Conservation (phyloP, 2,797 vertebrate genomes). For the Typhlichthys subterraneus region DNA sequence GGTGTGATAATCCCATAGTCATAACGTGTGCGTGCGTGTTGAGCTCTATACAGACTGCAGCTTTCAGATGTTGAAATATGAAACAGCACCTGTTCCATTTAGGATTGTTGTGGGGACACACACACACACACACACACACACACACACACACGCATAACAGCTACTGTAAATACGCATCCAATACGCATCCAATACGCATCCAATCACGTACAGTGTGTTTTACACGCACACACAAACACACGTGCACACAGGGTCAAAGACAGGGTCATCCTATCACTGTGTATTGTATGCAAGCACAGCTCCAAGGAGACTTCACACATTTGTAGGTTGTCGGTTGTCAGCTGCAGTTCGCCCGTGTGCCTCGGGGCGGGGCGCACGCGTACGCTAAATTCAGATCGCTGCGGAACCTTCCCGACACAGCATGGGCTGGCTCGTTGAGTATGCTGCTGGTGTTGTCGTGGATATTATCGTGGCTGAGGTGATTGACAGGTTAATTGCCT, state of each 20-base stretch:
- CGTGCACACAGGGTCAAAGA: not conserved
- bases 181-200: not conserved
- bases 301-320: conserved; percentile 33
- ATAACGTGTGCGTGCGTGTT: conserved; percentile 10
- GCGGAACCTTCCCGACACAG: conserved; percentile 25
- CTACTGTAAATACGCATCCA: not conserved
- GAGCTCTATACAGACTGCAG: conserved; percentile 20
- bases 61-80: conserved; percentile 43
- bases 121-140: conserved; percentile 2
- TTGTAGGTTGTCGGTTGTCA: conserved; percentile 40
- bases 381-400: conserved; percentile 52
- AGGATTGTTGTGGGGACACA: not conserved
- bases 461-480: not conserved
- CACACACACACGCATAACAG: not conserved
- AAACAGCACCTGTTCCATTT: conserved; percentile 37
- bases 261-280: conserved; percentile 22
- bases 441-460: not conserved
- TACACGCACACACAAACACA: conserved; percentile 12
- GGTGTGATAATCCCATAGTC: conserved; percentile 27
- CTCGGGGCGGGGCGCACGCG: conserved; percentile 49
- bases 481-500: no score
- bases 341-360: conserved; percentile 28
- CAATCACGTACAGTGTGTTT: no score
- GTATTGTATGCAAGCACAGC: conserved; percentile 42
- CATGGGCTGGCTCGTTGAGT: no score